Percentiles rank a stretch among this genome's conserved stretches.
Conservation (phyloP, 2,113 vertebrate genomes). For the Sialia sialis region DNA sequence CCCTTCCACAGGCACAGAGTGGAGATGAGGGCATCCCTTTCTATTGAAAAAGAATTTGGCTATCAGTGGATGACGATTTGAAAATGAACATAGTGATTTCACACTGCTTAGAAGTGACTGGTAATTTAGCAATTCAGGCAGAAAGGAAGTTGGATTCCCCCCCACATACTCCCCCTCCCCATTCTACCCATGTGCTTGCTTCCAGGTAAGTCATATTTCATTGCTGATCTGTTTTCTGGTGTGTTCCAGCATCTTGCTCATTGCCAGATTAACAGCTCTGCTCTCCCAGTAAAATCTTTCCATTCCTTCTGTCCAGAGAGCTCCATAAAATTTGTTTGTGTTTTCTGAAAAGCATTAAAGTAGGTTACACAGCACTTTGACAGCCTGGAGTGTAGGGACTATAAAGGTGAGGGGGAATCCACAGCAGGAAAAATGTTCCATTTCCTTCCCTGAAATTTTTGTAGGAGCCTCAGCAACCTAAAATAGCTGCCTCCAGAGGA, state of each 20-base stretch:
- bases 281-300: neutral
- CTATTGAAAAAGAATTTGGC: neutral
- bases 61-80: neutral
- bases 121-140: neutral
- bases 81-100: neutral
- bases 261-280: neutral
- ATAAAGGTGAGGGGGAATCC: neutral
- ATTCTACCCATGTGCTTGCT: neutral
- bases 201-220: neutral
- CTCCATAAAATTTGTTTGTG: neutral
- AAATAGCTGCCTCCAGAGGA: neutral
- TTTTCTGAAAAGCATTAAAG: neutral
- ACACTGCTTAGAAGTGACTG: neutral
- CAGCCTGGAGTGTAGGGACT: neutral
- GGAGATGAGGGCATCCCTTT: neutral
- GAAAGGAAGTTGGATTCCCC: neutral
- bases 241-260: neutral
- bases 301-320: neutral
- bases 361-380: neutral
- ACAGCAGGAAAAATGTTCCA: neutral
- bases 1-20: neutral
- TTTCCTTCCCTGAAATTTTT: neutral
- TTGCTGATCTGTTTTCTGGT: neutral
- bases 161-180: neutral
- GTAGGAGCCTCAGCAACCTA: neutral